Percentiles rank a stretch among this genome's conserved stretches.
Evolutionary conservation across 1,140 invertebrate genomes (phyloP).

Genomic region (Diuraphis noxia): DNA sequence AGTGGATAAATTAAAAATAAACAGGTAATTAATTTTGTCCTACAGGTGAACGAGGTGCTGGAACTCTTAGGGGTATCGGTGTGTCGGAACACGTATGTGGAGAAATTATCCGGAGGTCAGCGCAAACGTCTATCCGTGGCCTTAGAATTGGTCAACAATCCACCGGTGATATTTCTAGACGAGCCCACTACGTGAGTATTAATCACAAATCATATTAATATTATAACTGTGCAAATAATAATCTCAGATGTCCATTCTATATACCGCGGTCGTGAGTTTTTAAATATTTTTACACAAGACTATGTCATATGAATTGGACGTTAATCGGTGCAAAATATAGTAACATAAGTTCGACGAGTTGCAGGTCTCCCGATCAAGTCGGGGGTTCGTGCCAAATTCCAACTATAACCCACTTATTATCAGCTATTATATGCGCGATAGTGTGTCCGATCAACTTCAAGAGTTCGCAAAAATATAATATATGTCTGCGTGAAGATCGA

Average conservation of each 20-base stretch:
- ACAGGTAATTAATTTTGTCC: background rate
- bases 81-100: conserved; percentile 63
- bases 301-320: background rate
- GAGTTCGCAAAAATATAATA: background rate
- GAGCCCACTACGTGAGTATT: conserved; percentile 68
- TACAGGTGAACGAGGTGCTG: conserved; percentile 60
- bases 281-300: background rate
- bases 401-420: background rate
- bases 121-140: conserved; percentile 69
- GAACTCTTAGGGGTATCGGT: conserved; percentile 61
- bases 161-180: conserved; percentile 71
- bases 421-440: background rate
- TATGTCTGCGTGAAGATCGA: background rate
- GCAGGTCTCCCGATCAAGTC: too few species aligned
- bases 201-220: background rate
- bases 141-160: conserved; percentile 70
- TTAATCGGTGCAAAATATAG: too few species aligned
- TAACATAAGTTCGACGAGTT: background rate
- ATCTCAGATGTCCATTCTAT: background rate
- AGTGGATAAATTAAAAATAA: too few species aligned
- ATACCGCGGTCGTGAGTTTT: background rate
- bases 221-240: background rate
- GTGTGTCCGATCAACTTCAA: background rate
- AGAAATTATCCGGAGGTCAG: conserved; percentile 68
- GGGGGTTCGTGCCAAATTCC: background rate